A percentile compares a stretch with the other conserved stretches of the same genome.
Conservation (phyloP, 2,113 vertebrate genomes). For the Pygoscelis adeliae region DNA sequence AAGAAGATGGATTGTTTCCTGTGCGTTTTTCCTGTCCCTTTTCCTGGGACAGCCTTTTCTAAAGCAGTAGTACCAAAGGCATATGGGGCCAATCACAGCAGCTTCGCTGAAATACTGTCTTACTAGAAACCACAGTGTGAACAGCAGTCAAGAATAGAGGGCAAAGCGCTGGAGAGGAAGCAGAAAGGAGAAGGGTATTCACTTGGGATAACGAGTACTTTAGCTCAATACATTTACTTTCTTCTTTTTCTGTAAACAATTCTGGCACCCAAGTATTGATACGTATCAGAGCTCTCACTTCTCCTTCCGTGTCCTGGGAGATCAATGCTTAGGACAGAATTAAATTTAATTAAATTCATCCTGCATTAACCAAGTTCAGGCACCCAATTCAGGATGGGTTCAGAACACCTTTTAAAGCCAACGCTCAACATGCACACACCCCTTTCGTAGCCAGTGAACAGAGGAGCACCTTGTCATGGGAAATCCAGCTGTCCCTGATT, state of each 20-base stretch:
- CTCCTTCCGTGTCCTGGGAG: background rate
- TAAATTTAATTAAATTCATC: background rate
- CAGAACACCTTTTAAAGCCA: background rate
- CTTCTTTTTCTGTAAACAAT: background rate
- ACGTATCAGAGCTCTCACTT: background rate
- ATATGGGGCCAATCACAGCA: background rate
- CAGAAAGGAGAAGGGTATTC: background rate
- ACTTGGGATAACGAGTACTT: background rate
- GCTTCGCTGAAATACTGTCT: background rate
- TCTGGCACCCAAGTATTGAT: background rate
- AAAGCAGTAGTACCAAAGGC: background rate
- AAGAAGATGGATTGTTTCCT: background rate
- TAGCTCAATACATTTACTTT: background rate
- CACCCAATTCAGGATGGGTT: background rate
- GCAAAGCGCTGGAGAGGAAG: background rate
- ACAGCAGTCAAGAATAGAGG: background rate
- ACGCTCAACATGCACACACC: rapidly evolving
- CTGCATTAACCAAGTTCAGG: background rate
- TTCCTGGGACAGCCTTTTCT: background rate
- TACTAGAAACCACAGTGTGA: background rate
- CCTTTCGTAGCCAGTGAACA: background rate
- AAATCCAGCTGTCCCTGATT: too few species aligned
- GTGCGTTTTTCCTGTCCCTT: background rate
- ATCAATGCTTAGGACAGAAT: background rate
- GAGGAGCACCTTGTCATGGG: rapidly evolving